phyloP scores from a whole-genome alignment of 2,888 invertebrate genomes.

The Synanthedon myopaeformis region DNA sequence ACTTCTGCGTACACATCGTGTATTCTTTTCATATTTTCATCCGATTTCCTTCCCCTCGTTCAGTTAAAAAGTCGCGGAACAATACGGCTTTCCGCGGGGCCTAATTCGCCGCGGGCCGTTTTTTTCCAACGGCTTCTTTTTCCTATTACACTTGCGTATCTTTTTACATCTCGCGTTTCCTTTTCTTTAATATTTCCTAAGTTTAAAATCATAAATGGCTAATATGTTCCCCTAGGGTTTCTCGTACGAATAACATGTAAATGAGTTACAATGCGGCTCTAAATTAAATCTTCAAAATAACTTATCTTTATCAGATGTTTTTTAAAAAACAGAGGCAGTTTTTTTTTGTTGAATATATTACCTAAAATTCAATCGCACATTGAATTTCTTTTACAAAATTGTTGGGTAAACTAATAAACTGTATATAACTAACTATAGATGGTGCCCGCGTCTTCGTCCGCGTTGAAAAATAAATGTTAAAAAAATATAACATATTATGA shows the following conservation, averaged over 20 bases:
- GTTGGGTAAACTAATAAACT: no score
- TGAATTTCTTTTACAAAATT: no score
- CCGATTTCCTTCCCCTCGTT: constrained; percentile 68
- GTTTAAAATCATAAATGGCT: constrained; percentile 67
- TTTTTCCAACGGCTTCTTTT: constrained; percentile 59
- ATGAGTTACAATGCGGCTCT: constrained; percentile 53
- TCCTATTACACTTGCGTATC: constrained; percentile 51
- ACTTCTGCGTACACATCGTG: constrained; percentile 62
- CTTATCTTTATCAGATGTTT: no score
- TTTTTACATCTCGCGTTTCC: constrained; percentile 62
- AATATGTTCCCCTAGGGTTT: constrained; percentile 66
- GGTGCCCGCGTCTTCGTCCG: no score
- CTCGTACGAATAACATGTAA: constrained; percentile 67
- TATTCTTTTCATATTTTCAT: constrained; percentile 71
- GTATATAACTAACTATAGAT: no score
- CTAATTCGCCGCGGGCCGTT: constrained; percentile 64
- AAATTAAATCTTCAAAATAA: constrained; percentile 37
- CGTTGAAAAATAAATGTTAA: no score
- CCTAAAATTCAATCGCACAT: no score
- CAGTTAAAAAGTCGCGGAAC: constrained; percentile 64
- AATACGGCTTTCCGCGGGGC: constrained; percentile 62
- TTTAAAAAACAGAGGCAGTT: no score
- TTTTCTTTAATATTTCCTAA: constrained; percentile 65
- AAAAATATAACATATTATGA: no score
- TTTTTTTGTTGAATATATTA: no score